Base-by-base conservation (phyloP, 2,113 vertebrate genomes). In the Hypanus sabinus region DNA sequence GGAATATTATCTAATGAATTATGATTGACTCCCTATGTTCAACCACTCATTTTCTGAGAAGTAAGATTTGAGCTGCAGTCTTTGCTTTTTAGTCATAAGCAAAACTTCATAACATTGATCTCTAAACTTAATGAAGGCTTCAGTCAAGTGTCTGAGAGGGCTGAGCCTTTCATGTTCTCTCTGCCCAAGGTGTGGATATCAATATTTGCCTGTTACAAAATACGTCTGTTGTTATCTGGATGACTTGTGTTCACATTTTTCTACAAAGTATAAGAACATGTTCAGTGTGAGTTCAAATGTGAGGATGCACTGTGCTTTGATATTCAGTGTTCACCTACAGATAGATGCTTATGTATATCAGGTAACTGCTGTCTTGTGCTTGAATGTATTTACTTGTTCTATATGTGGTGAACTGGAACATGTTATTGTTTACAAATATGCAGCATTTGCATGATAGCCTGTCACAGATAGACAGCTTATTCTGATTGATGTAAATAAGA, bases 351-450 rank as follows among this genome's bases (percentile, higher is more conserved):
- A 18, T 73, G 68, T 73, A 27, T 16, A 93, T 93, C 91, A 93
- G 70, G 70, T 93, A 46, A 93, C 68, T 75, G 38, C 68, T 27
- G 91, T 93, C 68, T 93, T 55, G 91, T 93, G 91, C 73, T 93
- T 24, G 91, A 93, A 73, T 93, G 68, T 93, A 93, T 73, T 73
- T 46, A 93, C 91, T 93, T 73, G 91, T 93, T 93, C 70, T 73
- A 68, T 20, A 93, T 12, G 70, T n/a, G 27, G 70, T 71, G 33
- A 93, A 46, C 90, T 38, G 68, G 68, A 93, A 22, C 70, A 93
- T 55, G 73, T 75, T 73, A 73, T 70, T 75, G 70, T 93, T 93
- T 93, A 73, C 91, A 93, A 46, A 93, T 75, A 93, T 93, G 70
- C 70, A 93, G 68, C 27, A 38, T 71, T 93, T 73, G 70, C 91